A percentile compares a stretch with the other conserved stretches of the same genome.
phyloP scores from a whole-genome alignment of 2,113 vertebrate genomes.

The Melospiza melodia region DNA sequence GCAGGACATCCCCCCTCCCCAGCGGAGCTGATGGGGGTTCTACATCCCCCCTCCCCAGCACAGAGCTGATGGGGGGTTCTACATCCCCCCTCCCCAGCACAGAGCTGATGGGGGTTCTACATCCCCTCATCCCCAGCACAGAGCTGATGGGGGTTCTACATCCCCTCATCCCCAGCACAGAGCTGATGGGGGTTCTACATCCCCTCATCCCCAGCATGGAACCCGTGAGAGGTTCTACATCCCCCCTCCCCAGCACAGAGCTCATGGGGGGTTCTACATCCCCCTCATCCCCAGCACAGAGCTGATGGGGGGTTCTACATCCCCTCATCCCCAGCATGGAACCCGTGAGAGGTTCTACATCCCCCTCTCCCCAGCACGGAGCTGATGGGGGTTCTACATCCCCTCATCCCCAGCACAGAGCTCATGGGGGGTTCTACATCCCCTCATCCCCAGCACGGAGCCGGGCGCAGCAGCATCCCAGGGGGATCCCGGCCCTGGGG shows the following conservation, averaged over 20 bases:
- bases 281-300: too few species aligned
- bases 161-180: too few species aligned
- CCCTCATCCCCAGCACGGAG: background rate
- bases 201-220: too few species aligned
- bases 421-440: too few species aligned
- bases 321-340: background rate
- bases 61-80: background rate
- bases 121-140: background rate
- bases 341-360: too few species aligned
- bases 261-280: too few species aligned
- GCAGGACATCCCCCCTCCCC: background rate
- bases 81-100: background rate
- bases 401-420: background rate
- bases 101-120: too few species aligned
- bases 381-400: background rate
- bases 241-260: too few species aligned
- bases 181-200: too few species aligned
- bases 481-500: rapidly evolving
- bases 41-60: background rate
- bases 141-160: background rate
- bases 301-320: background rate
- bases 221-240: too few species aligned
- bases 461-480: background rate
- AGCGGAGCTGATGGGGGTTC: background rate
- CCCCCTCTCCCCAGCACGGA: too few species aligned